Evolutionary conservation across 2,888 invertebrate genomes (phyloP).

Genomic region (Parnassius smintheus): DNA sequence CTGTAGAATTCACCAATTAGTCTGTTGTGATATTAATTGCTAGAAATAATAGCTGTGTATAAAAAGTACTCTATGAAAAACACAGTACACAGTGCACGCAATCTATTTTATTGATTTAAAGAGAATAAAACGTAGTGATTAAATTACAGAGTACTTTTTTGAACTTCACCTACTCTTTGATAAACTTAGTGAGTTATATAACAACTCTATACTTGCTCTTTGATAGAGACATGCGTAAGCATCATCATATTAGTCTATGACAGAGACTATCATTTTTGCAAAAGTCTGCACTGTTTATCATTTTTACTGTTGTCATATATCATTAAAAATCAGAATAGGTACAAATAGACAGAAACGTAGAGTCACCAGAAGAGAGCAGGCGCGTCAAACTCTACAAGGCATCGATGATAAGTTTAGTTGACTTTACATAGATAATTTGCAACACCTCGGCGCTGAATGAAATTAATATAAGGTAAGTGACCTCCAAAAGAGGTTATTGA

Average conservation of each 20-base stretch:
- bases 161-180: too few relatives aligned
- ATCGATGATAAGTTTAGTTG: background rate
- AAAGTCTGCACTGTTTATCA: background rate
- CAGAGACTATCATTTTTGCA: background rate
- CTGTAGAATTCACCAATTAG: too few relatives aligned
- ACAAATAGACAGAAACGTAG: conserved; percentile 14
- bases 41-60: too few relatives aligned
- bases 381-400: conserved; percentile 4
- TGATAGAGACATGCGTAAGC: background rate
- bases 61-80: too few relatives aligned
- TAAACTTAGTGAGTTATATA: too few relatives aligned
- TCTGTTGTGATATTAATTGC: too few relatives aligned
- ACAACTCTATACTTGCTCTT: too few relatives aligned
- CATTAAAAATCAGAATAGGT: too few relatives aligned
- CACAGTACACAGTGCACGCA: too few relatives aligned
- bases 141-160: too few relatives aligned
- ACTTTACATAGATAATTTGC: conserved; percentile 29
- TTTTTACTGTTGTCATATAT: conserved; percentile 15
- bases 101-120: too few relatives aligned
- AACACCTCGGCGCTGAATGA: conserved; percentile 4
- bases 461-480: conserved; percentile 52
- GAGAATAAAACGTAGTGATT: too few relatives aligned
- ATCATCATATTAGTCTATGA: background rate
- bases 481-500: conserved; percentile 48
- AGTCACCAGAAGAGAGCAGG: conserved; percentile 25